Base-by-base conservation (phyloP, 1,140 invertebrate species). In the Papilio helenus region DNA sequence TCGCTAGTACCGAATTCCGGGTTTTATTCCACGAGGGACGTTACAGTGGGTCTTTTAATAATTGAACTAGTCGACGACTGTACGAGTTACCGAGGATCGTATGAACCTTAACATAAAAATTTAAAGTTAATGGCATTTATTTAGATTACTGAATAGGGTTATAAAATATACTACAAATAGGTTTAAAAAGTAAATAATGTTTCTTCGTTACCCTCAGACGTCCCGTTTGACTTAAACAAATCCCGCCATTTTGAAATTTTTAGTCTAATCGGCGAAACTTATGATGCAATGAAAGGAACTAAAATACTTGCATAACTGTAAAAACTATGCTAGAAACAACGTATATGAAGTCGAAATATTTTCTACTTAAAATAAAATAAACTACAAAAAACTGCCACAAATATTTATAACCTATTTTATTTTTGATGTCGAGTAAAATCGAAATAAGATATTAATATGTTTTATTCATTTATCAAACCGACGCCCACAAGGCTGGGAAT, bases 21-120 rank as follows among this genome's bases (percentile, higher is more conserved):
- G 79, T 78, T 83, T 82, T 81, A 78, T 84, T 71, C 72, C 78
- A 39, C 68, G 84, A 83, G 82, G 77, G 79, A 65, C 80, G 65
- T 61, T 80, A 83, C 81, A 72, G 72, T 79, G 61, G 68, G 79
- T 82, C 81, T 65, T 82, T 83, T 83, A 87, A 84, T 84, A 84
- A 83, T 82, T 86, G 81, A 86, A 82, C 65, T 80, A 72, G 44
- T 61, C 76, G 74, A 29, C 76, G 71, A 51, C 73, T 76, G 26
- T 49, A 55, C 73, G 73, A 51, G 72, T 76, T 51, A 76, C n/a
- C 18, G 49, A 18, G 9, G 49, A 39, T 76, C 49, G 23, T 51
- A 14, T 34, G 18, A 49, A 23, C 26, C 49, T 16, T 76, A 58
- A n/a, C 42, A 55, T 51, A 14, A 51, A 55, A 68, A 51, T 18